Conservation (phyloP, 2,888 invertebrate genomes). For the Ashinkailepas kermadecensis region DNA sequence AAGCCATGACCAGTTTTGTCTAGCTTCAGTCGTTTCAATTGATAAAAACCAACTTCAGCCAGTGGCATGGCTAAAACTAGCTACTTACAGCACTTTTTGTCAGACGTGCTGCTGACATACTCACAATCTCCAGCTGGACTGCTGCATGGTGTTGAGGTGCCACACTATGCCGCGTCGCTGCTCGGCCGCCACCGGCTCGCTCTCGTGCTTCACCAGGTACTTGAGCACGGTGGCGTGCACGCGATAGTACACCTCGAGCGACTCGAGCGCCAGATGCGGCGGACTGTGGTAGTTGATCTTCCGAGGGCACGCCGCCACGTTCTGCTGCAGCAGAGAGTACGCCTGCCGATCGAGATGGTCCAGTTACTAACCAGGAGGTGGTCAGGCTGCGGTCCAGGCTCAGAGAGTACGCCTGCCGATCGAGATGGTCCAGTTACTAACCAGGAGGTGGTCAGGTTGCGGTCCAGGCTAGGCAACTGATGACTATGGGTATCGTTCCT, state of each 20-base stretch:
- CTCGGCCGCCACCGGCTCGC: not conserved
- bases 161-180: not conserved
- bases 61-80: no score
- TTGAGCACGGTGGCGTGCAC: constrained; percentile 84
- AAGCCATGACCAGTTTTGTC: no score
- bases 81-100: no score
- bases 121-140: not conserved
- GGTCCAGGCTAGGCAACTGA: no score
- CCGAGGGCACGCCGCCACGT: constrained; percentile 72
- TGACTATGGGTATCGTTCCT: no score
- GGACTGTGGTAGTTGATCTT: constrained; percentile 80
- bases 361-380: not conserved
- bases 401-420: constrained; percentile 45
- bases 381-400: no score
- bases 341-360: not conserved
- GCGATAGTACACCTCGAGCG: constrained; percentile 64
- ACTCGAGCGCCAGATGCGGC: constrained; percentile 75
- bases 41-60: no score
- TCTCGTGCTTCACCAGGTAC: constrained; percentile 56
- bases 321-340: constrained; percentile 60
- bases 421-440: not conserved
- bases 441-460: no score
- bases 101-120: no score
- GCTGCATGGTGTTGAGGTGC: constrained; percentile 1
- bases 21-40: no score